Base-by-base conservation (phyloP, 2,113 vertebrate genomes). In the Lasiurus borealis region DNA sequence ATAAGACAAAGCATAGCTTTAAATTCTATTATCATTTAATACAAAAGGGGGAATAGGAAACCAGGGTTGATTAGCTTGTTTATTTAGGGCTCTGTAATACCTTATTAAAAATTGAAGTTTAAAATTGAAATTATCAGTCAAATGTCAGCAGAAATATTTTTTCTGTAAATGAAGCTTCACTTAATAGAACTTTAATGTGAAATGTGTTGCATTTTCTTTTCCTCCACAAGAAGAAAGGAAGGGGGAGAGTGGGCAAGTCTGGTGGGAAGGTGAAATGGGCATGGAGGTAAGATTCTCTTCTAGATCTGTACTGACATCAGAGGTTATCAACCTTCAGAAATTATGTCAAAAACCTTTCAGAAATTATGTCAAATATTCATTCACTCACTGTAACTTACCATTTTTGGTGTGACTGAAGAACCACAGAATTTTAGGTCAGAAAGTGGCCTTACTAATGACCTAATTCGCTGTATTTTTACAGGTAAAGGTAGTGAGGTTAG, bases 51-150 rank as follows among this genome's bases (percentile, higher is more conserved):
- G 97, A 98, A 98, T 97, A 98, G 97, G 97, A 98, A 98, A 97
- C 96, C 94, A 94, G 92, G 93, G 95, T 98, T 98, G 98, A 98
- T 98, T 98, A 98, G 97, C 96, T 98, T 98, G 98, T 98, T 98
- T 98, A 97, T 98, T 98, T 97, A 97, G 96, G 97, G 97, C 97
- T 98, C 98, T 97, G 97, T 98, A 98, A 98, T 98, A 98, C 98
- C 98, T 98, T 98, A 98, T 98, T 98, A 98, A 98, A 98, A 98
- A 98, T 96, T 98, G 98, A 98, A 98, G 98, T 98, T 98, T 97
- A 98, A 97, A 98, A 98, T 96, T 98, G 98, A 98, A 98, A 97
- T 97, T 97, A 98, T 98, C 98, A 97, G 98, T 98, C 98, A 98
- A 98, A 98, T 98, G 97, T 98, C 98, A 98, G 98, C 93, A 98